Base-by-base conservation (phyloP, 2,113 vertebrate genomes). In the Melanerpes formicivorus region DNA sequence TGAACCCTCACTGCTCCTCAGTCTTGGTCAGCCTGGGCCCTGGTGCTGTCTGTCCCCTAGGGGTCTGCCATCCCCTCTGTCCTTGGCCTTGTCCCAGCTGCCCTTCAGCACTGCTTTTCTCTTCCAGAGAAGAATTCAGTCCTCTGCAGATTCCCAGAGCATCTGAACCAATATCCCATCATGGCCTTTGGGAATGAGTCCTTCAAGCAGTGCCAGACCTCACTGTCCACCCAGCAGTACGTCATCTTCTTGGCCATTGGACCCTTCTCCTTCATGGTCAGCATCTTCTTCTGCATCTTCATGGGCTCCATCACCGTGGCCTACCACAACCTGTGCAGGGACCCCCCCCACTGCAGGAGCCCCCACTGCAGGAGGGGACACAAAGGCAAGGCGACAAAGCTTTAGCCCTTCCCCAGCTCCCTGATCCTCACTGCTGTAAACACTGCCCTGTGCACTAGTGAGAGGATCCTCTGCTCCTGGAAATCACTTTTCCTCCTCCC, bases 221-320 rank as follows among this genome's bases (percentile, higher is more conserved):
- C 67, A 0, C 90, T 97, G 15, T 50, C 75, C 2, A 23, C n/a
- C 9, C 18, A 55, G 79, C 78, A 97, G 23, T 97, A 97, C 25
- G 40, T 93, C 4, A 8, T 90, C 23, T 76, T 97, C 73, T 95
- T 95, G 37, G 42, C 82, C 22, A 88, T 98, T 2, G 98, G 98
- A 14, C 97, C 97, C 0, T 85, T 82, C 46, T 96, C 96, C 48
- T 98, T 98, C 92, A 50, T 97, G 7, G 93, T 90, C 87, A 98
- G 98, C 87, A 94, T 98, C 82, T 73, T 95, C 80, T 55, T 95
- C 91, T 98, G 97, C 93, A 82, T 96, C 81, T 90, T 94, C 3
- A 3, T 97, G 32, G 98, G 97, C 59, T 96, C 76, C 1, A 18
- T 87, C 3, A 32, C 88, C 0, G 94, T 97, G 3, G 21, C 92